phyloP scores from a whole-genome alignment of 2,888 invertebrate species.

The Aplocera efformata region DNA sequence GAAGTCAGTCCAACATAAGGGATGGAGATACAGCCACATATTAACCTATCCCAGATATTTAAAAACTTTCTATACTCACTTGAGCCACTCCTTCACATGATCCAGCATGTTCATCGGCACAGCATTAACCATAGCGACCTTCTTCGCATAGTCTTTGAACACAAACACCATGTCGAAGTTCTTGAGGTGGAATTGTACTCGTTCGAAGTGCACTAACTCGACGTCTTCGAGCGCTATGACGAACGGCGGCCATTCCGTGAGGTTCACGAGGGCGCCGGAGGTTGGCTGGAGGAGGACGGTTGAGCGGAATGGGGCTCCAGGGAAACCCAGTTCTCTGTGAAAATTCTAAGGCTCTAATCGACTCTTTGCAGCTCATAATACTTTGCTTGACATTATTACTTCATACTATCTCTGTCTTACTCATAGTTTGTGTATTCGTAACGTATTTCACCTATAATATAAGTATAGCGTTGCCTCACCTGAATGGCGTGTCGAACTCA shows the following conservation, averaged over 20 bases:
- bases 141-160: constrained; percentile 97
- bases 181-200: constrained; percentile 98
- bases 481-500: constrained; percentile 99
- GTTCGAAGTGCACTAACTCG: constrained; percentile 98
- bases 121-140: constrained; percentile 98
- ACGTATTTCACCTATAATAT: too few relatives aligned
- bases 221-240: constrained; percentile 98
- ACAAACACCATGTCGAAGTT: constrained; percentile 99
- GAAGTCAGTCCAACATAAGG: too few relatives aligned
- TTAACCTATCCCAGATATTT: too few relatives aligned
- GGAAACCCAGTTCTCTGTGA: constrained; percentile 94
- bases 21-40: too few relatives aligned
- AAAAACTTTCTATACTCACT: constrained; percentile 82
- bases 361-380: too few relatives aligned
- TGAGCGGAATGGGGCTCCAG: constrained; percentile 97
- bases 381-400: too few relatives aligned
- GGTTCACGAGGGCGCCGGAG: constrained; percentile 97
- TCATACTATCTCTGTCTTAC: too few relatives aligned
- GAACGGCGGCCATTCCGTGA: constrained; percentile 99
- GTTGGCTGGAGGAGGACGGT: constrained; percentile 98
- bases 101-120: constrained; percentile 99
- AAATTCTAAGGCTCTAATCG: too few relatives aligned
- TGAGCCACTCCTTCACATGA: constrained; percentile 99
- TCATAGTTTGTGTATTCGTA: too few relatives aligned
- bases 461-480: too few relatives aligned